A percentile compares a stretch with the other conserved stretches of the same genome.
Evolutionary conservation across 2,888 invertebrate genomes (phyloP).

Genomic region (Orthosia cruda): DNA sequence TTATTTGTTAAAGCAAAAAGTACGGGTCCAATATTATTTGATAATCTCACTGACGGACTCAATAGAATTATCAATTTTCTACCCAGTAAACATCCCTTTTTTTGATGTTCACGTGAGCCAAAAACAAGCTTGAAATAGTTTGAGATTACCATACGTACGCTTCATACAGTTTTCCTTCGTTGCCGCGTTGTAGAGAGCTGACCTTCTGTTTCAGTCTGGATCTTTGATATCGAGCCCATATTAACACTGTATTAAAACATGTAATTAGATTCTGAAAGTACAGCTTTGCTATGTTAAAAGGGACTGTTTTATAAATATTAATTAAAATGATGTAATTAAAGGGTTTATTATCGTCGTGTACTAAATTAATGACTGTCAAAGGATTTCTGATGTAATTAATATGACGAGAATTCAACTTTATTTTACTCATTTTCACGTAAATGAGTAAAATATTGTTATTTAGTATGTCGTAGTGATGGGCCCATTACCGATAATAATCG

Average conservation of each 20-base stretch:
- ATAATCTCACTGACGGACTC: too few relatives aligned
- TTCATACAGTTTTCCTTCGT: neutral
- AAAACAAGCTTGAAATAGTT: too few relatives aligned
- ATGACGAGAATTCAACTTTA: constrained; percentile 4
- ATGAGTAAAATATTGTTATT: neutral
- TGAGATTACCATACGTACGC: too few relatives aligned
- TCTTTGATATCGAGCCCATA: constrained; percentile 32
- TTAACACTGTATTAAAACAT: constrained; percentile 39
- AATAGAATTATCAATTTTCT: too few relatives aligned
- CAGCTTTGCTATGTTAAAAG: constrained; percentile 23
- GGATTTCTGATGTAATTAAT: constrained; percentile 37
- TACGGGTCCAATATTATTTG: too few relatives aligned
- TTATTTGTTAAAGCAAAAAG: too few relatives aligned
- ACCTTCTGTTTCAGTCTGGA: neutral
- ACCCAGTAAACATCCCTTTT: too few relatives aligned
- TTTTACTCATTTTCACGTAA: constrained; percentile 9
- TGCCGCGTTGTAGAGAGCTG: neutral
- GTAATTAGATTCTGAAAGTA: constrained; percentile 50
- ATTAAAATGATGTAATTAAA: constrained; percentile 41
- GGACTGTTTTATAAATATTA: constrained; percentile 33
- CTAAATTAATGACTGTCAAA: constrained; percentile 42
- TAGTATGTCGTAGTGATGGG: neutral
- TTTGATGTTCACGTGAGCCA: too few relatives aligned
- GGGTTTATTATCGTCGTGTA: constrained; percentile 22
- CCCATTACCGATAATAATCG: too few relatives aligned